Base-by-base conservation (phyloP, 1,140 invertebrate genomes). In the Eciton burchellii region DNA sequence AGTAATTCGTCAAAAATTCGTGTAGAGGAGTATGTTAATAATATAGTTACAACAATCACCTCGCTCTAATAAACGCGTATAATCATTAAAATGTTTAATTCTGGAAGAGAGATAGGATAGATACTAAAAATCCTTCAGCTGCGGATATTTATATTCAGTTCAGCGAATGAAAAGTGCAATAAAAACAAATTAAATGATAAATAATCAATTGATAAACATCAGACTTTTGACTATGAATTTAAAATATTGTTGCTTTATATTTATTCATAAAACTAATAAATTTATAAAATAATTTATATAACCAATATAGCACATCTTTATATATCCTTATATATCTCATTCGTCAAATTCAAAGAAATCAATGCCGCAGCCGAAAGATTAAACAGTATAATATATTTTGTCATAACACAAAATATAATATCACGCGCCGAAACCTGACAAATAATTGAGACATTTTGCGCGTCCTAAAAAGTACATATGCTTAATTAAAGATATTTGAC, bases 321-420 rank as follows among this genome's bases (percentile, higher is more conserved):
- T 35, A 6, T 35, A 3, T 35, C 35, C 6, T 3, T 35, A 35
- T 35, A 35, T 35, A 35, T 1, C 21, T 6, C 9, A 47, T 29
- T 63, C 21, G 5, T 45, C 63, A 12, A 82, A 57, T 41, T 62
- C 8, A 29, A 47, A 41, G n/a, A 62, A 74, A 41, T n/a, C 35
- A 49, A 8, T 74, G n/a, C 21, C 26, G 29, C 16, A 83, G 60
- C 59, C 49, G 71, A 60, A 72, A 60, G 49, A n/a, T 84, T 76
- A 83, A 84, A 14, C 57, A 8, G 26, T 85, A 84, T 85, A 84
- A 72, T 43, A 84, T 71, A 63, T 85, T 79, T 65, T 24, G 52
- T 43, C 21, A n/a, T 70, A 2, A 74, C 56, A 68, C 56, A 68
- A 83, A 76, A 60, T 52, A 47, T 72, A 35, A 35, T 79, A 65